Base-by-base conservation (phyloP, 1,140 invertebrate genomes). In the Steinernema feltiae region DNA sequence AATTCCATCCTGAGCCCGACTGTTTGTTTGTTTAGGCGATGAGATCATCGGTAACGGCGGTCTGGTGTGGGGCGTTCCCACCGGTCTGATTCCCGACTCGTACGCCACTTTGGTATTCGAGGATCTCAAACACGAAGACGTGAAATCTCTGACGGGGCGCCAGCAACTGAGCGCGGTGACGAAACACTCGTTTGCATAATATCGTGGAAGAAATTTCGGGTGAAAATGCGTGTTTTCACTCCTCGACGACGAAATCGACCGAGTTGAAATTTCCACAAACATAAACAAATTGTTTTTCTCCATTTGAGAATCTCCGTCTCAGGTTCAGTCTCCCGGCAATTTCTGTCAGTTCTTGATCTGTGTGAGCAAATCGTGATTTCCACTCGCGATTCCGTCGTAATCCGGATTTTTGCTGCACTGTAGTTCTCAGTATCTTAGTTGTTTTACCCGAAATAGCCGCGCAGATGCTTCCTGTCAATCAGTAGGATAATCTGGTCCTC, bases 11-110 rank as follows among this genome's bases (percentile, higher is more conserved):
- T 63, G 53, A 63, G n/a, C 7, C 24, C 3, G 7, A 27, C 12
- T 63, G 24, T 3, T 3, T 15, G 53, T 63, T 27, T 27, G 15
- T 63, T 63, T 63, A 63, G 53, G 53, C 7, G 73, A 74, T 31
- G 48, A 74, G 27, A 69, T 74, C 3, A 53, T 74, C 27, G 73
- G 73, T 1, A 74, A 74, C 30, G 32, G 35, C 7, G 35, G 35
- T 41, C 35, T 27, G n/a, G 32, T 35, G 18, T 74, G 73, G 73
- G 73, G 73, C 21, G 24, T n/a, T 15, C 31, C 29, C 17, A 69
- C 73, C 12, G 48, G 30, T 0, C 48, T n/a, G 12, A 69, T 74
- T 69, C 73, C 73, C 21, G 21, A 30, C 18, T 71, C 73, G 1
- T 29, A 69, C 30, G 63, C 70, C 3, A 21, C 69, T 15, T 21